Percentiles rank a stretch among this genome's conserved stretches.
Conservation (phyloP, 2,113 vertebrate species). For the Cyprinodon variegatus region DNA sequence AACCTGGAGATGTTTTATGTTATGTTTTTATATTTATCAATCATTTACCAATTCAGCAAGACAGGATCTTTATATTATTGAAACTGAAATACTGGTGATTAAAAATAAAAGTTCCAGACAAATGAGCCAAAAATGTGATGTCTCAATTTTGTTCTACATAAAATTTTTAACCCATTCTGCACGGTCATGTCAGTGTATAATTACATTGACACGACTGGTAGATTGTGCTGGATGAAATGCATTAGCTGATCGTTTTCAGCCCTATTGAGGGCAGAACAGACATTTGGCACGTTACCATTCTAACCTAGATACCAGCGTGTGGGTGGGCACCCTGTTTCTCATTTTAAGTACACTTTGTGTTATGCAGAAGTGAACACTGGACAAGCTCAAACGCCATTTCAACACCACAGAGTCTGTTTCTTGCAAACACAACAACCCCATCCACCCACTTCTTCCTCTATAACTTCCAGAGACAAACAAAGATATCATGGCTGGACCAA, state of each 20-base stretch:
- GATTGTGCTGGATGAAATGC: not conserved
- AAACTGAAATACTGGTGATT: constrained; percentile 41
- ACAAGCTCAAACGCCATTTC: constrained; percentile 69
- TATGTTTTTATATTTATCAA: constrained; percentile 60
- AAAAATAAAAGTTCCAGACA: constrained; percentile 41
- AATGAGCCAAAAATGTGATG: constrained; percentile 15
- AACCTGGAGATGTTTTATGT: constrained; percentile 59
- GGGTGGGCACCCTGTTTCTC: constrained; percentile 56
- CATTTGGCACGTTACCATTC: constrained; percentile 44
- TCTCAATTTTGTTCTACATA: constrained; percentile 33
- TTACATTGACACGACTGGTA: too few relatives aligned
- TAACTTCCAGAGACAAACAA: constrained; percentile 63
- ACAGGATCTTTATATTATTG: constrained; percentile 55
- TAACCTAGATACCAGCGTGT: constrained; percentile 37
- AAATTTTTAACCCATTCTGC: constrained; percentile 22
- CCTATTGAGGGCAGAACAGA: constrained; percentile 31
- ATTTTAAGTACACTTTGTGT: constrained; percentile 39
- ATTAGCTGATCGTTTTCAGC: constrained; percentile 27
- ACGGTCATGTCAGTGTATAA: constrained; percentile 30
- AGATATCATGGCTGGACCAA: constrained; percentile 57
- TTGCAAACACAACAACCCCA: constrained; percentile 8
- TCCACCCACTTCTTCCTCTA: constrained; percentile 52
- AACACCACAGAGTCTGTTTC: constrained; percentile 56
- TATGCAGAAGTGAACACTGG: constrained; percentile 58
- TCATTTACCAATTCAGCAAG: constrained; percentile 67